Conservation (phyloP, 2,113 vertebrate species). For the Tetrax tetrax region DNA sequence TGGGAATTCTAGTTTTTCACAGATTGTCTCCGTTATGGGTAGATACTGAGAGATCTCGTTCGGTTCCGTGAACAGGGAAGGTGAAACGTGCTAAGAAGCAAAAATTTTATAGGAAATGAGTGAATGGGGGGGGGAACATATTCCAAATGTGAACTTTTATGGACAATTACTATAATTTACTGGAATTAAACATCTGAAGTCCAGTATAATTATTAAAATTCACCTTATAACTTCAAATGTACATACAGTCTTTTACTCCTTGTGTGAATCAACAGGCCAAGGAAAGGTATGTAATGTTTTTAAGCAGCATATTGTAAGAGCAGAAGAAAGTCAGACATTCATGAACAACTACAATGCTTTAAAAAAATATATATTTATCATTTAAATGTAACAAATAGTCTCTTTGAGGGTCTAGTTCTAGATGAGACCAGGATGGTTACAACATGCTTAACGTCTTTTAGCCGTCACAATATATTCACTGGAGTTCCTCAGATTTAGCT, state of each 20-base stretch:
- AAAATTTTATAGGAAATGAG: neutral
- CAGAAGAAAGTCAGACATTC: neutral
- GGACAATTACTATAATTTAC: neutral
- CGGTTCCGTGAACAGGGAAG: slow-evolving; percentile 91
- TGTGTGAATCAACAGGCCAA: neutral
- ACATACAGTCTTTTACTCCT: neutral
- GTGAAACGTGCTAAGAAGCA: slow-evolving; percentile 83
- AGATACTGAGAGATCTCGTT: slow-evolving; percentile 93
- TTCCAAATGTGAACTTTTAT: neutral
- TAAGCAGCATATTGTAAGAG: neutral
- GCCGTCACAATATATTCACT: neutral
- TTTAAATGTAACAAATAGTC: neutral
- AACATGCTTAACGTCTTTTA: neutral
- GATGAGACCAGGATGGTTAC: neutral
- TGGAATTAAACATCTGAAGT: neutral
- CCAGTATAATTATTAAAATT: neutral
- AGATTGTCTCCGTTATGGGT: slow-evolving; percentile 86
- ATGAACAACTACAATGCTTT: neutral
- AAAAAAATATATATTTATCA: neutral
- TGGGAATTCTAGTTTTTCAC: slow-evolving; percentile 90
- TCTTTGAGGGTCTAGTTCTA: neutral
- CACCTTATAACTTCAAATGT: neutral
- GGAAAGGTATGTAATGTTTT: neutral
- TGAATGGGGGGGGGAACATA: neutral
- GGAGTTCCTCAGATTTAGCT: neutral